These are phyloP conservation scores for Amorpha juglandis DNA, from an alignment of 2,888 invertebrate species.

Conservation along the genomic window DNA sequence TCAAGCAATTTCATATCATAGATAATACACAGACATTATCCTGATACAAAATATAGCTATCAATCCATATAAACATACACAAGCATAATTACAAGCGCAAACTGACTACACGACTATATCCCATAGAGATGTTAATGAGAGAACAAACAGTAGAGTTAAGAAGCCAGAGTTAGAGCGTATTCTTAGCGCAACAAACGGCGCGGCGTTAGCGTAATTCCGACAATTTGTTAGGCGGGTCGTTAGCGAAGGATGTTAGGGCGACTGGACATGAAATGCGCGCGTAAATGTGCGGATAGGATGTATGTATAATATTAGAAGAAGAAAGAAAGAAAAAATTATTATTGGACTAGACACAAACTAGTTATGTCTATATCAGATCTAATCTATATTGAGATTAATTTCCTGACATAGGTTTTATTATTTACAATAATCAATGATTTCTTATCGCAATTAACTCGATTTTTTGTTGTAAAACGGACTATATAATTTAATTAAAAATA, in stretches of 20 bases:
- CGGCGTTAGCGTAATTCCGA: constrained; percentile 30
- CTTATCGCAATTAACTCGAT: no score
- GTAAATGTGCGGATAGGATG: not conserved
- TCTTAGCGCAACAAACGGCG: constrained; percentile 27
- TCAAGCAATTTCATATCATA: no score
- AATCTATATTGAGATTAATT: no score
- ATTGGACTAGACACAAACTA: no score
- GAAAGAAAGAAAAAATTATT: no score
- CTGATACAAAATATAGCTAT: not conserved
- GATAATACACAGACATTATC: not conserved
- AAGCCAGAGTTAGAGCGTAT: constrained; percentile 20
- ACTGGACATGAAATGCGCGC: not conserved
- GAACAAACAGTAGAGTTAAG: constrained; percentile 17
- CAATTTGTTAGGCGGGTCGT: constrained; percentile 33
- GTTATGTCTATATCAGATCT: no score
- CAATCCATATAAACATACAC: not conserved
- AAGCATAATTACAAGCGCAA: not conserved
- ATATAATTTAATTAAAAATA: no score
- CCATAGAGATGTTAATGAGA: constrained; percentile 18
- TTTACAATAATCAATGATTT: no score
- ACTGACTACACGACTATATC: not conserved
- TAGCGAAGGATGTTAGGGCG: constrained; percentile 1
- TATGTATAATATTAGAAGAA: no score
- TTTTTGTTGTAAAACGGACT: no score
- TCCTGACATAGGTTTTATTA: no score